Base-by-base conservation (phyloP, 2,113 vertebrate species). In the Chaetodon trifascialis region DNA sequence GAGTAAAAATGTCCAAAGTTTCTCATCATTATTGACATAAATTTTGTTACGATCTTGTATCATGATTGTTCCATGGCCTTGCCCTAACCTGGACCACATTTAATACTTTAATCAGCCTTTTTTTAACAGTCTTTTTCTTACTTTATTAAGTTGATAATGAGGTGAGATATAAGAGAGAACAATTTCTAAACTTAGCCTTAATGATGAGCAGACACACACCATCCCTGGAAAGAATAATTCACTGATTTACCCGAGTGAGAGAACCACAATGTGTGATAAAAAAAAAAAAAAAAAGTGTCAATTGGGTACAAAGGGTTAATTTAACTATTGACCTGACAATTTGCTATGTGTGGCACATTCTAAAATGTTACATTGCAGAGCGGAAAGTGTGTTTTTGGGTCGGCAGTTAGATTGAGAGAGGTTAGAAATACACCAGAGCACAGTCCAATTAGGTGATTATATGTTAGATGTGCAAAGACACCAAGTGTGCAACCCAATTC, bases 321-420 rank as follows among this genome's bases (percentile, higher is more conserved):
- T 38, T 17, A 56, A 67, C 46, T 40, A 46, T 46, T 71, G 79
- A 87, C 68, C 65, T 67, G 38, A 54, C 75, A 21, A 70, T 71
- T 65, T 38, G 16, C 79, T 63, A 30, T 23, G 34, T 69, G 19
- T 68, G 75, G 65, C 30, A 77, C 49, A 87, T 74, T 83, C 17
- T n/a, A 14, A 79, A 83, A 66, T 47, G 38, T 69, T 38, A 23
- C 44, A 60, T 40, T 25, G 42, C 25, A 19, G 52, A 54, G 38
- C 19, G 73, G 19, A 75, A 88, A 84, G 60, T 88, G 69, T 88
- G 88, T 84, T 84, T 90, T 69, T 55, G 83, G 74, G 80, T 86
- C 77, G 56, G 69, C 55, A 42, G 54, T 64, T 78, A 78, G 42
- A 85, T 79, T 73, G 68, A 65, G 21, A 42, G 78, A 47, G 76